Conservation (phyloP, 2,888 invertebrate genomes). For the Mycalesis mineus region DNA sequence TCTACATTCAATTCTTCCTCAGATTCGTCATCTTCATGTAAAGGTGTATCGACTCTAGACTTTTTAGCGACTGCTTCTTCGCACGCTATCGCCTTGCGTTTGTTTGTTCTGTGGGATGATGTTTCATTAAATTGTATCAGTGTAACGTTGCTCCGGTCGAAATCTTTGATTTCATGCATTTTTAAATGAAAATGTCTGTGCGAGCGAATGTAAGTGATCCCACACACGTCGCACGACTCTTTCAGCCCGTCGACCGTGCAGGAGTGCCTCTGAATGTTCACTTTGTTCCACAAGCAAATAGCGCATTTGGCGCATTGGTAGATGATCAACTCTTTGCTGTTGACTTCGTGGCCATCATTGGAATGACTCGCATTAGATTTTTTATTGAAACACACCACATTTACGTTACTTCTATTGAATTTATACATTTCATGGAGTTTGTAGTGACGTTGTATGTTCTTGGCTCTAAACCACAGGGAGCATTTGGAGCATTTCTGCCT, state of each 20-base stretch:
- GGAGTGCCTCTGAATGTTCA: constrained; percentile 7
- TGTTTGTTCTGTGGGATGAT: too few relatives aligned
- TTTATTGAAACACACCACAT: constrained; percentile 2
- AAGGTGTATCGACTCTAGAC: background rate
- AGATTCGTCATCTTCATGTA: background rate
- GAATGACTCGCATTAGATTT: background rate
- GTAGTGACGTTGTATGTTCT: constrained; percentile 5
- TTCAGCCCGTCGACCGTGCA: background rate
- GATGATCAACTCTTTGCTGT: background rate
- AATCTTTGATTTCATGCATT: background rate
- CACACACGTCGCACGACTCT: constrained; percentile 12
- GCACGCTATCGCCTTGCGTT: background rate
- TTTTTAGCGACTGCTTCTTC: background rate
- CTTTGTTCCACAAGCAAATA: constrained; percentile 5
- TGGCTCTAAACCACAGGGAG: constrained; percentile 7
- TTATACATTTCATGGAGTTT: constrained; percentile 18
- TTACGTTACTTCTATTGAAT: constrained; percentile 14
- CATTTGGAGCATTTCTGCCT: constrained; percentile 25
- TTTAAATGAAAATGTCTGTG: background rate
- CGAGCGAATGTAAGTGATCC: background rate
- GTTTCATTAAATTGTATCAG: background rate
- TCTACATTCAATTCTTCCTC: too few relatives aligned
- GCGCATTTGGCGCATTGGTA: constrained; percentile 19
- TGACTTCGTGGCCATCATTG: background rate
- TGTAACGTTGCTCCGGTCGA: background rate